phyloP scores from a whole-genome alignment of 2,888 invertebrate species.

The Heliconius ismenius region DNA sequence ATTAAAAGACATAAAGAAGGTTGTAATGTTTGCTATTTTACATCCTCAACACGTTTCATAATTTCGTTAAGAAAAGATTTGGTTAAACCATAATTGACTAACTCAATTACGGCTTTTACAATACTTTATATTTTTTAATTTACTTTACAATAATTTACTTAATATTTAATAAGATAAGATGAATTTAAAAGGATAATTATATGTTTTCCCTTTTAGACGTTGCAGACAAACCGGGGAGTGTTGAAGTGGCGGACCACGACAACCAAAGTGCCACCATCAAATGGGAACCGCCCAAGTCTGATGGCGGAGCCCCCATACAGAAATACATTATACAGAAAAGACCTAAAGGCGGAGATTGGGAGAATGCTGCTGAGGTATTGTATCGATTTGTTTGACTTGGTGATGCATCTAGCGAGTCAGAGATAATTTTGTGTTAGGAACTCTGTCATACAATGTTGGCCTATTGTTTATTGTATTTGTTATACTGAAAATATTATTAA shows the following conservation, averaged over 20 bases:
- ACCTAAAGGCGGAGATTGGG: constrained; percentile 93
- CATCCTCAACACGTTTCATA: no score
- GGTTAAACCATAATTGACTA: no score
- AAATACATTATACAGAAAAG: constrained; percentile 97
- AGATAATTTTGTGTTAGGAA: neutral
- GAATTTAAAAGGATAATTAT: no score
- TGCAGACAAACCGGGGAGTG: constrained; percentile 94
- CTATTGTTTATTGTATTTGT: neutral
- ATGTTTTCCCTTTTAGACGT: constrained; percentile 82
- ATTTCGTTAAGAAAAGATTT: no score
- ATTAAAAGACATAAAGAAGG: no score
- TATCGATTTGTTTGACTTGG: neutral
- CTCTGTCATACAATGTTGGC: neutral
- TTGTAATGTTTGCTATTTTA: no score
- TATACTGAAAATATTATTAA: no score
- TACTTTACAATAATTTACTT: no score
- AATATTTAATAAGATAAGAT: no score
- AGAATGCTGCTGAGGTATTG: constrained; percentile 90
- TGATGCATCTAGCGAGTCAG: neutral
- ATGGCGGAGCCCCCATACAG: constrained; percentile 95
- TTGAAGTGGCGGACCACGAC: constrained; percentile 95
- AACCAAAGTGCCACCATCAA: constrained; percentile 95
- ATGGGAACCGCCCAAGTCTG: constrained; percentile 93
- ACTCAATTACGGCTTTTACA: no score
- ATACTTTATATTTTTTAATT: no score